phyloP scores from a whole-genome alignment of 2,888 invertebrate genomes.

The Ptilodon capucinus region DNA sequence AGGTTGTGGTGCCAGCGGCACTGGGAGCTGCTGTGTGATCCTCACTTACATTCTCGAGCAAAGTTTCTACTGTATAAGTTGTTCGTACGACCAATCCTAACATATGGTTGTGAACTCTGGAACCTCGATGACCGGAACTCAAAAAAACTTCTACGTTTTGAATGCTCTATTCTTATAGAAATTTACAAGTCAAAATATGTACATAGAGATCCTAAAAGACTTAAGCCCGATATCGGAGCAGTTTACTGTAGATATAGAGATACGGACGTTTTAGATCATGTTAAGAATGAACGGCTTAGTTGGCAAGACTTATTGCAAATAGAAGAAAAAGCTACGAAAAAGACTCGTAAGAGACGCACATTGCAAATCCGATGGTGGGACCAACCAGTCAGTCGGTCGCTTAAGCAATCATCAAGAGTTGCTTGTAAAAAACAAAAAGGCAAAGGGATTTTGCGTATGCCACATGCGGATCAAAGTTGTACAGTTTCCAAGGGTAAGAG shows the following conservation, averaged over 20 bases:
- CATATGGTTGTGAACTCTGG: conserved; percentile 64
- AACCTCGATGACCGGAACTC: conserved; percentile 28
- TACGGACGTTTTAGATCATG: conserved; percentile 40
- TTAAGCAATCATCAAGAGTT: background rate
- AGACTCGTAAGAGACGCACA: background rate
- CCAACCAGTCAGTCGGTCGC: background rate
- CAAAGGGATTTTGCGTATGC: background rate
- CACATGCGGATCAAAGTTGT: background rate
- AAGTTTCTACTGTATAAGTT: conserved; percentile 53
- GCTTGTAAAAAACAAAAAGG: background rate
- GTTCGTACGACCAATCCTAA: conserved; percentile 56
- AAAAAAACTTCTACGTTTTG: conserved; percentile 45
- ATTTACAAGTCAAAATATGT: conserved; percentile 56
- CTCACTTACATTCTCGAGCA: conserved; percentile 32
- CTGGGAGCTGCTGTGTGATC: conserved; percentile 37
- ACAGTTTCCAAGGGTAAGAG: background rate
- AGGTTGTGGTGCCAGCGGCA: conserved; percentile 49
- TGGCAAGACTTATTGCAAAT: conserved; percentile 42
- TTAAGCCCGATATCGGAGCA: conserved; percentile 29
- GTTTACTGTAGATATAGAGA: conserved; percentile 41
- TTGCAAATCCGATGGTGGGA: conserved; percentile 14
- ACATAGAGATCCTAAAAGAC: conserved; percentile 40
- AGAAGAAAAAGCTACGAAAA: conserved; percentile 38
- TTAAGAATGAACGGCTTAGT: conserved; percentile 42
- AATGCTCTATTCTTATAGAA: conserved; percentile 43